Percentiles rank a stretch among this genome's conserved stretches.
phyloP scores from a whole-genome alignment of 2,113 vertebrate genomes.

The Neomonachus schauinslandi region DNA sequence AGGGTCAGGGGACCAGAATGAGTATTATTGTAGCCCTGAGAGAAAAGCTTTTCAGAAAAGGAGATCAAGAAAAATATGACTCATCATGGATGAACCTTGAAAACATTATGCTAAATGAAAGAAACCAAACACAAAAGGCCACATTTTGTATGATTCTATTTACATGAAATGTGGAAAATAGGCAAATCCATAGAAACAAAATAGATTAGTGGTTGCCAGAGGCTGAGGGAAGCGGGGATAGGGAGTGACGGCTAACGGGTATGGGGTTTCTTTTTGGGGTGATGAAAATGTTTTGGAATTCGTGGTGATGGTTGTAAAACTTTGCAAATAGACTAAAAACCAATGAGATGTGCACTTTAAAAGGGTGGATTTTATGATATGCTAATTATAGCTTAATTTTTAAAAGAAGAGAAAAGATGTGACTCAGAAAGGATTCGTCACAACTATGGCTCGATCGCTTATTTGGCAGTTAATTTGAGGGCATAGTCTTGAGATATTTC shows the following conservation, averaged over 20 bases:
- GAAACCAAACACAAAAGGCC: constrained; percentile 29
- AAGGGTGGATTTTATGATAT: not conserved
- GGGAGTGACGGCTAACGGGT: not conserved
- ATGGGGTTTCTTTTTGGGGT: not conserved
- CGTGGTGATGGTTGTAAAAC: not conserved
- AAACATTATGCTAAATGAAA: constrained; percentile 30
- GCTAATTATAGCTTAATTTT: constrained; percentile 14
- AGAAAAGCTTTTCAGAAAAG: constrained; percentile 11
- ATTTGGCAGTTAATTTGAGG: not conserved
- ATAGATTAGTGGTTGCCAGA: not conserved
- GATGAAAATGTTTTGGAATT: constrained; percentile 14
- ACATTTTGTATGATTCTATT: constrained; percentile 9
- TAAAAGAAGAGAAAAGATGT: not conserved
- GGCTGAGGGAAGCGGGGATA: not conserved
- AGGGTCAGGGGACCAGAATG: not conserved
- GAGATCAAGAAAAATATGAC: constrained; percentile 24
- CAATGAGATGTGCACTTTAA: not conserved
- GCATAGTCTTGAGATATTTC: not conserved
- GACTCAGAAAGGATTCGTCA: constrained; percentile 7
- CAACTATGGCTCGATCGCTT: constrained; percentile 6
- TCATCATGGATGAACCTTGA: constrained; percentile 20
- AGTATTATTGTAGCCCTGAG: not conserved
- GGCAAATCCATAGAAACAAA: not conserved
- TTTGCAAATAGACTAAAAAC: constrained; percentile 7
- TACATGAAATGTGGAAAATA: constrained; percentile 43